Evolutionary conservation across 2,888 invertebrate species (phyloP).

Genomic region (Cerastoderma edule): DNA sequence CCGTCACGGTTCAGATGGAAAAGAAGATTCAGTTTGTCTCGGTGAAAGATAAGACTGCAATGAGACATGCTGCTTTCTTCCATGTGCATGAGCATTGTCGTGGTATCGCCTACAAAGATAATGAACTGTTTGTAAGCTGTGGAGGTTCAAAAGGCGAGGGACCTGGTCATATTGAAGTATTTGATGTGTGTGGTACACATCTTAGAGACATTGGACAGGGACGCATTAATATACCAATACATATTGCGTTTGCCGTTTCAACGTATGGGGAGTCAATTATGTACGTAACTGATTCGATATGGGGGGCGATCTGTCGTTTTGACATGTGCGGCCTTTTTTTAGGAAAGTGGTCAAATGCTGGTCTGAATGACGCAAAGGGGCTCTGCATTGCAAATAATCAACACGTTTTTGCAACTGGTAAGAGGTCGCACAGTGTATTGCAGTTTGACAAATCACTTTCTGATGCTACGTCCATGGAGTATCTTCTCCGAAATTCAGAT

Average conservation of each 20-base stretch:
- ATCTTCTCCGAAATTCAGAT: neutral
- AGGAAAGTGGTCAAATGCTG: neutral
- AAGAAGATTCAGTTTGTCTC: neutral
- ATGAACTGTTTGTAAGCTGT: constrained; percentile 3
- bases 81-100: neutral
- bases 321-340: neutral
- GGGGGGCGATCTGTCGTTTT: neutral
- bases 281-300: constrained; percentile 2
- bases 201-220: neutral
- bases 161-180: neutral
- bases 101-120: neutral
- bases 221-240: neutral
- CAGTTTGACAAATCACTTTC: neutral
- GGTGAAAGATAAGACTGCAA: neutral
- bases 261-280: neutral
- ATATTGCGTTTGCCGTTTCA: neutral
- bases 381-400: neutral
- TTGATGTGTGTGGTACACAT: neutral
- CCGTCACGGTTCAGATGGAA: neutral
- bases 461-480: neutral
- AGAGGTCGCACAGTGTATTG: neutral
- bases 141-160: neutral
- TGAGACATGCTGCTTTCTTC: neutral
- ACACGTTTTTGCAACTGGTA: neutral
- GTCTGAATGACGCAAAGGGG: neutral